These are phyloP conservation scores for Hystrix cristata DNA, from an alignment of 2,113 vertebrate genomes.

Conservation along the genomic window DNA sequence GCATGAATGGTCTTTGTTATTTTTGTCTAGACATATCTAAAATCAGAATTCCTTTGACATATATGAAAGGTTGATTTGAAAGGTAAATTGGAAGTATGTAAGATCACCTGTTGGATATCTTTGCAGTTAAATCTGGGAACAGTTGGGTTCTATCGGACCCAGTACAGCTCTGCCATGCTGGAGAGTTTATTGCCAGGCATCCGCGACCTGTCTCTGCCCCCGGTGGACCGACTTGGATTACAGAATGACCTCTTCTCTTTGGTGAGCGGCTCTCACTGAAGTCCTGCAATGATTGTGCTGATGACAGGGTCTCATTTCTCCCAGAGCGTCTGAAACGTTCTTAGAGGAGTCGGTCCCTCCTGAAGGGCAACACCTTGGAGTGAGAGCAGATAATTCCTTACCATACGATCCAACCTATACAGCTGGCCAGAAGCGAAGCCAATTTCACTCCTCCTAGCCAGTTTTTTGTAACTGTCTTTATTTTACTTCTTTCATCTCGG, in stretches of 20 bases:
- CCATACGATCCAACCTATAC: neutral
- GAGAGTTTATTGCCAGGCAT: slow-evolving; percentile 95
- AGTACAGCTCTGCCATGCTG: slow-evolving; percentile 96
- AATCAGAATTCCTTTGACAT: slow-evolving; percentile 12
- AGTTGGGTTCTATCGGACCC: slow-evolving; percentile 98
- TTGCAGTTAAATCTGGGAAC: slow-evolving; percentile 97
- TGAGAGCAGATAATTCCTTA: slow-evolving; percentile 62
- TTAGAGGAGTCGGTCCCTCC: slow-evolving; percentile 55
- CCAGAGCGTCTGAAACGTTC: slow-evolving; percentile 14
- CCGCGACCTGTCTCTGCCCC: slow-evolving; percentile 95
- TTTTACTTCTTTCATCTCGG: slow-evolving; percentile 17
- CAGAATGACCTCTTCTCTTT: slow-evolving; percentile 99
- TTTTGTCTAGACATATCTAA: slow-evolving; percentile 15
- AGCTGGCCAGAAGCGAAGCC: slow-evolving; percentile 16
- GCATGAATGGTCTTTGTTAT: slow-evolving; percentile 5
- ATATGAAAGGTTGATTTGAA: slow-evolving; percentile 1
- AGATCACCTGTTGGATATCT: slow-evolving; percentile 61
- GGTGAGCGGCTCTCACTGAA: slow-evolving; percentile 87
- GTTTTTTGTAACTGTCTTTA: slow-evolving; percentile 1
- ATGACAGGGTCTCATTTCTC: slow-evolving; percentile 64
- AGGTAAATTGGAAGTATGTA: slow-evolving; percentile 14
- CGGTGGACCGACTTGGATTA: slow-evolving; percentile 97
- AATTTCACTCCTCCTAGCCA: slow-evolving; percentile 28
- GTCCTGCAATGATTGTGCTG: slow-evolving; percentile 57
- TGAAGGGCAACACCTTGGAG: slow-evolving; percentile 64